Base-by-base conservation (phyloP, 2,888 invertebrate species). In the Epicampocera succincta region DNA sequence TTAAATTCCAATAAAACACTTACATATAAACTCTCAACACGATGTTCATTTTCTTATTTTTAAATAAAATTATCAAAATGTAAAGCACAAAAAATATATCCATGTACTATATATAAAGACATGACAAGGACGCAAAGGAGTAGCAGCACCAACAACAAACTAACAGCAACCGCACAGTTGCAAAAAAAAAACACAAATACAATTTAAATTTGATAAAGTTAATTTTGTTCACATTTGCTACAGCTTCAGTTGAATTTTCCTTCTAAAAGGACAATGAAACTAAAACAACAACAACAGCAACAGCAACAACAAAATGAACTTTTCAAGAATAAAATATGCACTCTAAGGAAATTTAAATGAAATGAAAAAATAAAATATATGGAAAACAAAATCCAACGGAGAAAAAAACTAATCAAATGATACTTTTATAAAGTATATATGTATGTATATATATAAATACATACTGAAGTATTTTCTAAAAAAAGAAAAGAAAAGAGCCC, bases 261-360 rank as follows among this genome's bases (percentile, higher is more conserved):
- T 46, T 66, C 19, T 54, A 25, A 78, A 78, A 78, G 78, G 78
- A 79, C 82, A 74, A 78, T 78, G 71, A 19, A 78, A 76, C 63
- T 58, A 63, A 69, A 66, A 52, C 25, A 80, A 50, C 72, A 85
- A 82, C 69, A n/a, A n/a, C n/a, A n/a, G n/a, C n/a, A 66, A 52
- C 25, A 80, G 44, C 72, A 85, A 82, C 69, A 72, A 72, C 61
- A 71, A 79, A 61, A 61, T 42, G 25, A 73, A 65, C 65, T 72
- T 79, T 84, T 84, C 78, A 83, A 83, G 77, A 50, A 65, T 74
- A 76, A 80, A 78, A 76, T 76, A 84, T 85, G 86, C 85, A 86
- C 87, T 86, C 87, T 80, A 83, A 83, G 80, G 80, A 77, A 80
- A 83, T 80, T 83, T 80, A 83, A 83, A 83, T 80, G 80, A 80